These are phyloP conservation scores for Buceros bicornis DNA, from an alignment of 2,797 vertebrate species.

Conservation along the genomic window DNA sequence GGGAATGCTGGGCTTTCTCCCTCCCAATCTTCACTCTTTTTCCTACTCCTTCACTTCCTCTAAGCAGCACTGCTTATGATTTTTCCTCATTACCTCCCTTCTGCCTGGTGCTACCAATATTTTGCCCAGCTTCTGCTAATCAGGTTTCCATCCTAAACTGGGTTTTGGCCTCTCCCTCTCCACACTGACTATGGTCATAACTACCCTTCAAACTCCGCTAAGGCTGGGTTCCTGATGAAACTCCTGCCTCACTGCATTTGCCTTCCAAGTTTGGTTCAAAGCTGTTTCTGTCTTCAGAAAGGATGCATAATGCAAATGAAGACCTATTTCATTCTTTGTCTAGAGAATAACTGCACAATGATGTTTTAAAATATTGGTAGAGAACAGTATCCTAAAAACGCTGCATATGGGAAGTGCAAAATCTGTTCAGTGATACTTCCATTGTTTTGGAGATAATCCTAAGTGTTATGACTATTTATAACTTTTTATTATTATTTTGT, in stretches of 20 bases:
- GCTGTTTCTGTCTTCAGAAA: background rate
- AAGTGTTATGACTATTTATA: background rate
- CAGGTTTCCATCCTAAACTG: background rate
- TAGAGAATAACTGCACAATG: background rate
- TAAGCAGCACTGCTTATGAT: background rate
- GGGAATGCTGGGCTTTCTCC: background rate
- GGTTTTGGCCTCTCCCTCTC: background rate
- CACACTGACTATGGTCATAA: background rate
- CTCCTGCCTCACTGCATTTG: background rate
- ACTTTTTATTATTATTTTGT: background rate
- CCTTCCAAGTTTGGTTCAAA: background rate
- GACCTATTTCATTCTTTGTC: background rate
- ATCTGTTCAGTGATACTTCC: background rate
- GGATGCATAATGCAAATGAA: background rate
- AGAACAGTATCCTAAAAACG: background rate
- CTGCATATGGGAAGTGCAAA: background rate
- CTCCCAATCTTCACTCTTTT: background rate
- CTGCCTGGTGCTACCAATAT: background rate
- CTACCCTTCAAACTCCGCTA: rapidly evolving
- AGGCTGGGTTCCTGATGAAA: background rate
- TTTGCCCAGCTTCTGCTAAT: background rate
- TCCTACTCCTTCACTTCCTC: background rate
- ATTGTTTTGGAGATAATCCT: background rate
- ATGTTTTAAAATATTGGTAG: background rate
- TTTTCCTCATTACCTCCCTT: background rate